These are phyloP conservation scores for Drosophila suzukii DNA, from an alignment of 1,140 invertebrate genomes.

Conservation along the genomic window DNA sequence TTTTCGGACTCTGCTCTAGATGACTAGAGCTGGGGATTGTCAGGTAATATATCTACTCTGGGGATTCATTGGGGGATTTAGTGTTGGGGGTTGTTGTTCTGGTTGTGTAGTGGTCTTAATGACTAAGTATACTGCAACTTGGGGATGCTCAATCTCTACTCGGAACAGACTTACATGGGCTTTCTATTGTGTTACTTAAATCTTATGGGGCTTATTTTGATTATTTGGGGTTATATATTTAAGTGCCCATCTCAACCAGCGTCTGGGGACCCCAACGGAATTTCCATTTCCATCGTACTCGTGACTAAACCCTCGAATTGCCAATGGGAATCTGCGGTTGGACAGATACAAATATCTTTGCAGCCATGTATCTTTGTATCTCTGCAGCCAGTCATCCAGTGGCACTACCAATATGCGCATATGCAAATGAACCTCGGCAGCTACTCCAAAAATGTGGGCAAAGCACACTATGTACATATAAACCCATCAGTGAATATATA, in stretches of 20 bases:
- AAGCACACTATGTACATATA: slow-evolving; percentile 11
- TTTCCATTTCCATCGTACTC: slow-evolving; percentile 27
- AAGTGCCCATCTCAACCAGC: slow-evolving; percentile 4
- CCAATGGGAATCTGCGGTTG: slow-evolving; percentile 39
- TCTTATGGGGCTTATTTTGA: neutral
- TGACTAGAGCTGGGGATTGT: slow-evolving; percentile 22
- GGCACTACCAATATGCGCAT: slow-evolving; percentile 47
- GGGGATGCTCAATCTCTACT: neutral
- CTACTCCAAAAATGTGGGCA: slow-evolving; percentile 41
- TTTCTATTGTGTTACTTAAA: slow-evolving; percentile 13
- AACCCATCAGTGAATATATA: slow-evolving; percentile 27
- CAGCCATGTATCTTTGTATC: slow-evolving; percentile 29
- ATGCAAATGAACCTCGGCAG: slow-evolving; percentile 63
- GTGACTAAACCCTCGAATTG: slow-evolving; percentile 26
- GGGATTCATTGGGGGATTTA: slow-evolving; percentile 15
- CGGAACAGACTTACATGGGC: slow-evolving; percentile 15
- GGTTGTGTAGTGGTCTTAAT: slow-evolving; percentile 26
- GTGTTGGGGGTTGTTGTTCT: slow-evolving; percentile 30
- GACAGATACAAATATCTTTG: slow-evolving; percentile 58
- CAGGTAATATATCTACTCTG: slow-evolving; percentile 33
- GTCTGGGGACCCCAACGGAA: slow-evolving; percentile 43
- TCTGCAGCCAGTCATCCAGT: slow-evolving; percentile 2
- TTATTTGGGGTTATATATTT: neutral
- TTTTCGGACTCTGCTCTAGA: slow-evolving; percentile 3
- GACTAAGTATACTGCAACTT: neutral